Conservation (phyloP, 2,888 invertebrate species). For the Dicyrtoma fusca region DNA sequence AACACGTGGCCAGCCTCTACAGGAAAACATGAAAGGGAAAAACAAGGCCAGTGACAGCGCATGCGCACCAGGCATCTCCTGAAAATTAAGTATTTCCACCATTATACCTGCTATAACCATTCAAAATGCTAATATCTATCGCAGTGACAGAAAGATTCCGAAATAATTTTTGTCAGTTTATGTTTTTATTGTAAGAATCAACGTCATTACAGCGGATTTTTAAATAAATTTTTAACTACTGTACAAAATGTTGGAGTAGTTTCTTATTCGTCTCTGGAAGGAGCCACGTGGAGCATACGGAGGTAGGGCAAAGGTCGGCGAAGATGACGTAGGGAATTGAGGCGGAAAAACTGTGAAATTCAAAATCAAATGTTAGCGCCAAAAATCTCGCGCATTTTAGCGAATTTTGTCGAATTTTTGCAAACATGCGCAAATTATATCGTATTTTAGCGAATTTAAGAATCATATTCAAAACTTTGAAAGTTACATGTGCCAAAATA, state of each 20-base stretch:
- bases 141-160: too few relatives aligned
- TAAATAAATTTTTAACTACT: too few relatives aligned
- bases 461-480: background rate
- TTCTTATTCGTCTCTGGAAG: conserved; percentile 50
- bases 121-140: too few relatives aligned
- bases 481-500: conserved; percentile 48
- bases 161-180: too few relatives aligned
- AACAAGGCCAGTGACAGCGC: background rate
- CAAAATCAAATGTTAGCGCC: background rate
- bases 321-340: conserved; percentile 49
- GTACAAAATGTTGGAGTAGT: conserved; percentile 29
- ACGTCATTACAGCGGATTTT: too few relatives aligned
- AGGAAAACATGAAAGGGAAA: background rate
- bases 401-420: background rate
- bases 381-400: too few relatives aligned
- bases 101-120: background rate
- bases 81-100: background rate
- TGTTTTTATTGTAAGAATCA: too few relatives aligned
- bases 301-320: conserved; percentile 37
- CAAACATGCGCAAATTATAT: background rate
- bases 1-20: conserved; percentile 15
- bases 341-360: conserved; percentile 32
- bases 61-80: background rate
- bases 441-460: background rate
- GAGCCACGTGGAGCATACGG: conserved; percentile 35